Percentiles rank a stretch among this genome's conserved stretches.
These are phyloP conservation scores for Biston betularia DNA, from an alignment of 2,888 invertebrate genomes.

Conservation along the genomic window DNA sequence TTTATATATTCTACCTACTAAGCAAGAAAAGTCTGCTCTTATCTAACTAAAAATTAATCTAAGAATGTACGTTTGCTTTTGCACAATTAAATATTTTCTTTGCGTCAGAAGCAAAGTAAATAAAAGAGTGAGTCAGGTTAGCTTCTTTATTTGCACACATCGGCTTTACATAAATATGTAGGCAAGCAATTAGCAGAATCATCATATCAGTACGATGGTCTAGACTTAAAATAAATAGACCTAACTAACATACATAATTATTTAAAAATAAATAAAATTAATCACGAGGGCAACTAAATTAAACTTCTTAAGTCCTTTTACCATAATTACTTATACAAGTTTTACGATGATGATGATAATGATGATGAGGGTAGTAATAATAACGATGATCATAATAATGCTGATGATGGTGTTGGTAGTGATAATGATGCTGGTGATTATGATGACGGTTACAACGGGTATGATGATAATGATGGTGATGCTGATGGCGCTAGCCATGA, in stretches of 20 bases:
- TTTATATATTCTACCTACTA: neutral
- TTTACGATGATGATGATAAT: too few species aligned
- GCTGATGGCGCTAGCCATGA: too few species aligned
- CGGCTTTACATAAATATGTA: neutral
- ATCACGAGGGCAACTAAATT: too few species aligned
- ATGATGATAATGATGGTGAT: too few species aligned
- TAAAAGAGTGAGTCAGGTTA: slow-evolving; percentile 8
- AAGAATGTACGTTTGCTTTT: too few species aligned
- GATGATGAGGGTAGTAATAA: too few species aligned
- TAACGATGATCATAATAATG: too few species aligned
- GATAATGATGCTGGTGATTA: too few species aligned
- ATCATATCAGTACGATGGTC: neutral
- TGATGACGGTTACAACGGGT: too few species aligned
- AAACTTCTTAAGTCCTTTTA: neutral
- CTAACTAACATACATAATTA: too few species aligned
- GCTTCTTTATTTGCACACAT: slow-evolving; percentile 14
- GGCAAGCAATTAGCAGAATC: slow-evolving; percentile 2
- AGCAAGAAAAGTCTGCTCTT: neutral
- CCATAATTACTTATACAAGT: neutral
- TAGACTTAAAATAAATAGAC: slow-evolving; percentile 12
- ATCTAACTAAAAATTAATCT: too few species aligned
- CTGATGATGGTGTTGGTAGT: too few species aligned
- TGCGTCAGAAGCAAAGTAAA: neutral
- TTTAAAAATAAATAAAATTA: neutral
- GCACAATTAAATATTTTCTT: neutral